Conservation (phyloP, 2,888 invertebrate species). For the Standfussiana lucernea region DNA sequence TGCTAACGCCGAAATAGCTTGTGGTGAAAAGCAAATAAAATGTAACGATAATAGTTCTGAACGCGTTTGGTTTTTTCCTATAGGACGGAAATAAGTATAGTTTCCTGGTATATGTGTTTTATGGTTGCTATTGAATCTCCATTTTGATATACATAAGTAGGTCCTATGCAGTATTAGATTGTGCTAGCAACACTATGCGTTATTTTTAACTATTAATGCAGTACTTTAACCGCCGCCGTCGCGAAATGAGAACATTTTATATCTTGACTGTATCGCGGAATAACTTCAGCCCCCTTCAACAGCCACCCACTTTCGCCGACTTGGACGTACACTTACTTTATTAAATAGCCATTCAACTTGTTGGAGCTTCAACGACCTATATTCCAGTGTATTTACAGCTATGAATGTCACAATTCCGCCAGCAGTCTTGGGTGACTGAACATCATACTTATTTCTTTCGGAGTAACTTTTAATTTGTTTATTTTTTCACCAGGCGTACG, state of each 20-base stretch:
- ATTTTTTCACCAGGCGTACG: slow-evolving; percentile 19
- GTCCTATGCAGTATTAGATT: neutral
- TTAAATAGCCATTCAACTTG: slow-evolving; percentile 77
- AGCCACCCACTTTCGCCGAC: slow-evolving; percentile 71
- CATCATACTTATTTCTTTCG: slow-evolving; percentile 55
- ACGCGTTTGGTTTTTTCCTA: slow-evolving; percentile 12
- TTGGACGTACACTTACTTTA: slow-evolving; percentile 75
- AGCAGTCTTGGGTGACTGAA: slow-evolving; percentile 44
- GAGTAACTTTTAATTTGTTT: slow-evolving; percentile 49
- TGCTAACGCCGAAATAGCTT: slow-evolving; percentile 40
- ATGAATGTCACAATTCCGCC: slow-evolving; percentile 59
- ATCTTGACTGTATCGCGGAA: slow-evolving; percentile 52
- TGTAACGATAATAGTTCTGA: slow-evolving; percentile 34
- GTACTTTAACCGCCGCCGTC: slow-evolving; percentile 12
- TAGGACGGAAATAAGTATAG: neutral
- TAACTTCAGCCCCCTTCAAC: slow-evolving; percentile 69
- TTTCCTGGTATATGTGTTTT: neutral
- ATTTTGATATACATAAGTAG: neutral
- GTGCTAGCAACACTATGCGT: neutral
- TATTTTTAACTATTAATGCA: slow-evolving; percentile 19
- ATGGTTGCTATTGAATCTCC: neutral
- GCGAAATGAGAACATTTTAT: slow-evolving; percentile 58
- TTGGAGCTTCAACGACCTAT: slow-evolving; percentile 74
- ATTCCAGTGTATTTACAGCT: slow-evolving; percentile 68
- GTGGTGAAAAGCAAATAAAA: slow-evolving; percentile 42